phyloP scores from a whole-genome alignment of 2,797 vertebrate species.

The Euthynnus affinis region DNA sequence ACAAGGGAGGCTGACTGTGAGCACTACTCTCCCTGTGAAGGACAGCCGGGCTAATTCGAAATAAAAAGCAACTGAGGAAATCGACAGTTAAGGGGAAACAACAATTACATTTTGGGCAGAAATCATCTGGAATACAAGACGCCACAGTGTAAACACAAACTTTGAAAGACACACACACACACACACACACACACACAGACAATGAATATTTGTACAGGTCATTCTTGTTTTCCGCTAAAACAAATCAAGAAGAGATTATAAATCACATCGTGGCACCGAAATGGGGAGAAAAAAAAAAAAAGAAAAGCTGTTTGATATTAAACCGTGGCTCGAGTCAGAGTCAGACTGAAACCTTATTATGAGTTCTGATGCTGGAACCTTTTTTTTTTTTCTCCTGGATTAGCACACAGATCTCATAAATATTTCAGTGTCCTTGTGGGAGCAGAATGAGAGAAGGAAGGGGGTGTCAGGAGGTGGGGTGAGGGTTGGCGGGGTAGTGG shows the following conservation, averaged over 20 bases:
- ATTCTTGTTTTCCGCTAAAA: slow-evolving; percentile 23
- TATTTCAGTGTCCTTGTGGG: slow-evolving; percentile 70
- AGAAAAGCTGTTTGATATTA: slow-evolving; percentile 40
- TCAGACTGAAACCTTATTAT: slow-evolving; percentile 20
- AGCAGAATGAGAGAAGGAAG: slow-evolving; percentile 45
- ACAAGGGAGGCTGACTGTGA: slow-evolving; percentile 50
- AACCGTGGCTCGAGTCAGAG: slow-evolving; percentile 27
- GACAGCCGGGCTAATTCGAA: slow-evolving; percentile 62
- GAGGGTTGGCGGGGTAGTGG: neutral
- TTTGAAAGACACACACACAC: neutral
- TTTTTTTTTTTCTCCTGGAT: slow-evolving; percentile 45
- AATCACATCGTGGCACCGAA: slow-evolving; percentile 22
- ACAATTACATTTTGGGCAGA: slow-evolving; percentile 42
- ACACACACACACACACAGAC: neutral
- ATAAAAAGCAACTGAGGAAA: slow-evolving; percentile 49
- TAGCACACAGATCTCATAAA: slow-evolving; percentile 64
- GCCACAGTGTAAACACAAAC: neutral
- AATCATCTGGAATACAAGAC: slow-evolving; percentile 19
- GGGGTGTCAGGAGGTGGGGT: too few species aligned
- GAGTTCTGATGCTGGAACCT: slow-evolving; percentile 33
- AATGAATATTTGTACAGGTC: slow-evolving; percentile 1
- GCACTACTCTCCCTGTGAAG: slow-evolving; percentile 34
- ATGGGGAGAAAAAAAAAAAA: too few species aligned
- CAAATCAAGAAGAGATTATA: slow-evolving; percentile 27
- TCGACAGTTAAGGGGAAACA: slow-evolving; percentile 27